Base-by-base conservation (phyloP, 35 echinoderm and acorn worm species). In the Acanthaster planci region DNA sequence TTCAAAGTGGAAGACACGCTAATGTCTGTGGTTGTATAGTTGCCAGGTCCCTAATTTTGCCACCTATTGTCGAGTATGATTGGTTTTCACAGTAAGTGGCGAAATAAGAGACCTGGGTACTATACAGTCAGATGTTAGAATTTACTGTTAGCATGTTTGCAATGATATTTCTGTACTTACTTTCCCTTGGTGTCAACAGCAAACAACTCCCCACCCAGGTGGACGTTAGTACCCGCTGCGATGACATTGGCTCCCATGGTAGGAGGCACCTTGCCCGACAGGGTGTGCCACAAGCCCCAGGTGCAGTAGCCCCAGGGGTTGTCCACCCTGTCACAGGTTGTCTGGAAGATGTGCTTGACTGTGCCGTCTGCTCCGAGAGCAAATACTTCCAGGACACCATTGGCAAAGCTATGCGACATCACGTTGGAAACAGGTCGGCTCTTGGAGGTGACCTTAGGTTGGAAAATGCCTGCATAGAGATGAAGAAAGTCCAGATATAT, bases 231-330 rank as follows among this genome's bases (percentile, higher is more conserved):
- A 8, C 85, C 86, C 37, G 86, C 54, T n/a, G 58, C 60, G 29
- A 93, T 79, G 50, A 50, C 67, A 59, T 93, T 93, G 7, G 53
- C 80, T 27, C 75, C 51, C 44, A 18, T 34, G 18, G 12, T 22
- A 7, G 55, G 82, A 38, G 86, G 91, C 19, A 82, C 64, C 75
- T 82, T 79, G 19, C 64, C 39, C 22, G 27, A 68, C 19, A 78
- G 77, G n/a, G 55, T 58, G 30, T 84, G 44, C 91, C 91, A 93
- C 39, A 77, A 36, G 8, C 91, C 80, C 91, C 91, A 93, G 19
- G 91, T 93, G 57, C 91, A 93, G 72, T 88, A 93, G 37, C 91
- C 91, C 91, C 91, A 93, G 8, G 86, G 91, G 72, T 93, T 84
- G 84, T 86, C 84, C 67, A 93, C 83, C 47, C 36, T 76, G 51